phyloP scores from a whole-genome alignment of 2,797 vertebrate genomes.

The Acropternis orthonyx region DNA sequence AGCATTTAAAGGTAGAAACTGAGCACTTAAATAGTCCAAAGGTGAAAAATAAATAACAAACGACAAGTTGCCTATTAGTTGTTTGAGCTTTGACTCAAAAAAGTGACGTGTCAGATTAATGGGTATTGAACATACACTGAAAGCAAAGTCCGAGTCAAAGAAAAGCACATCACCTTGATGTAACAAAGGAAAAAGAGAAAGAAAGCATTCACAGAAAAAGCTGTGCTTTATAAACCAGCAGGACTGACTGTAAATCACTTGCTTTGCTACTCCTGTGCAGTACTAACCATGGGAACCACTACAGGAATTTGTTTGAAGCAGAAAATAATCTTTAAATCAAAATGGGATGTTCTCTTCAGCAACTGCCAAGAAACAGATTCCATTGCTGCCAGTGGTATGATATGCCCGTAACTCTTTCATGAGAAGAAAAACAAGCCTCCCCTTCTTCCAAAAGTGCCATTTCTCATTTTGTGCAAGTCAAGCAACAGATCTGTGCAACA shows the following conservation, averaged over 20 bases:
- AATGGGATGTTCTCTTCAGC: constrained; percentile 13
- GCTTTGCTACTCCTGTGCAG: background rate
- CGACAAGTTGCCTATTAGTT: background rate
- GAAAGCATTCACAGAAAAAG: background rate
- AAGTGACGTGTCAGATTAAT: background rate
- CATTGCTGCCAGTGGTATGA: background rate
- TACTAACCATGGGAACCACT: constrained; percentile 20
- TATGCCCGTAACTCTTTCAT: background rate
- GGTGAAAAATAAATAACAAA: background rate
- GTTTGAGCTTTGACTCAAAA: background rate
- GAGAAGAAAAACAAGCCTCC: background rate
- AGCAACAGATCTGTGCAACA: background rate
- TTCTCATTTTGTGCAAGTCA: background rate
- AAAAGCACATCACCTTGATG: background rate
- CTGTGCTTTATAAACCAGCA: background rate
- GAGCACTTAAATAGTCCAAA: background rate
- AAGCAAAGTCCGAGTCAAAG: background rate
- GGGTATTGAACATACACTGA: background rate
- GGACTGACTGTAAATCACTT: background rate
- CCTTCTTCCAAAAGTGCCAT: background rate
- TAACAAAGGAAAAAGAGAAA: background rate
- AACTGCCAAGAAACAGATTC: constrained; percentile 22
- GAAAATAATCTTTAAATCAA: constrained; percentile 53
- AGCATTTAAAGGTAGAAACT: background rate
- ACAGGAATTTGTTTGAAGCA: constrained; percentile 34